phyloP scores from a whole-genome alignment of 2,113 vertebrate species.

The Sinocyclocheilus anophthalmus region DNA sequence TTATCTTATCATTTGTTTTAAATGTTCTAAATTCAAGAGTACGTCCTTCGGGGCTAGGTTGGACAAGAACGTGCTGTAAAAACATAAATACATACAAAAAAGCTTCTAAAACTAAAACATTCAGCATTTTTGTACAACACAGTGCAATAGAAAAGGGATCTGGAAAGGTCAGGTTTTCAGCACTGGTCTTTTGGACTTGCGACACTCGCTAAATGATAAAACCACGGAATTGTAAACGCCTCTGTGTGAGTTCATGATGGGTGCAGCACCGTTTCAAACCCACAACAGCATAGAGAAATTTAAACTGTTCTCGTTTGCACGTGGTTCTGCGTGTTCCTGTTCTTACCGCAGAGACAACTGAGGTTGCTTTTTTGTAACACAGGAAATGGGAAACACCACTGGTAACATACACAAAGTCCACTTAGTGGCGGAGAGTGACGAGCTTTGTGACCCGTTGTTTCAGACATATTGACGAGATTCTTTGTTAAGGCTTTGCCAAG shows the following conservation, averaged over 20 bases:
- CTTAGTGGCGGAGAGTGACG: constrained; percentile 25
- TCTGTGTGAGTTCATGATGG: constrained; percentile 53
- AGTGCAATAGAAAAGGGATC: constrained; percentile 70
- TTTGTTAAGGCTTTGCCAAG: constrained; percentile 57
- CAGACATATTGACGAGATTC: constrained; percentile 32
- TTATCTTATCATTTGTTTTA: constrained; percentile 56
- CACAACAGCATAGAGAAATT: constrained; percentile 53
- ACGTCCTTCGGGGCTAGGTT: constrained; percentile 71
- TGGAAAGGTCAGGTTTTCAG: constrained; percentile 56
- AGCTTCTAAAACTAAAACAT: constrained; percentile 73
- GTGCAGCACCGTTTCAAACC: constrained; percentile 59
- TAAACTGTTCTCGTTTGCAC: constrained; percentile 25
- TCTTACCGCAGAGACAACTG: constrained; percentile 20
- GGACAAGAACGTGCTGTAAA: constrained; percentile 74
- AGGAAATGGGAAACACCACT: constrained; percentile 43
- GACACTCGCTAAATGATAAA: constrained; percentile 49
- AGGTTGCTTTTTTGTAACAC: constrained; percentile 53
- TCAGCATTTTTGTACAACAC: constrained; percentile 76
- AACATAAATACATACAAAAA: constrained; percentile 80
- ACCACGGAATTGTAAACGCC: constrained; percentile 64
- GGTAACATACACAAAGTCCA: constrained; percentile 51
- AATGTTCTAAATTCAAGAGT: constrained; percentile 58
- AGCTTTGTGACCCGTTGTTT: constrained; percentile 35
- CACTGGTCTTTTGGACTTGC: constrained; percentile 55
- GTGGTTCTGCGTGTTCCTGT: neutral